Evolutionary conservation across 2,113 vertebrate species (phyloP), one percentile per base, ranked within the genome.

Genomic region (Trochalopteron elliotii): DNA sequence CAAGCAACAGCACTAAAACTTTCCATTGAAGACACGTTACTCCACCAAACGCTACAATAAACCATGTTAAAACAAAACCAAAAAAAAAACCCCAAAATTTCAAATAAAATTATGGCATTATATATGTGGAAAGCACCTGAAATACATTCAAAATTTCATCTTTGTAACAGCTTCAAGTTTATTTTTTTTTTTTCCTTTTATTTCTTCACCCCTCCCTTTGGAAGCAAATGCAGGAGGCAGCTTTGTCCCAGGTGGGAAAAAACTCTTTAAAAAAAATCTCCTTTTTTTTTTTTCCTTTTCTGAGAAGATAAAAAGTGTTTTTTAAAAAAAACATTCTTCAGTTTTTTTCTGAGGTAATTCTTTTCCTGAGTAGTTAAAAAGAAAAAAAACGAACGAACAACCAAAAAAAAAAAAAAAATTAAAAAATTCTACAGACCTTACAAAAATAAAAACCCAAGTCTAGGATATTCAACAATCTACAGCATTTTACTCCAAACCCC

Each of bases 321-420:
- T 79, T 85, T 83, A 39, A 76, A 91, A 89, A 89, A 80, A 83
- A 93, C 80, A 94, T 83, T 93, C 68, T 91, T 72, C 71, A 61
- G 30, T 47, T 28, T 68, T 28, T 68, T 98, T 98, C 97, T 99
- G 99, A 99, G 99, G 98, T 99, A 99, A 99, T 98, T 98, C 98
- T 98, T 97, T 99, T 99, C 99, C 99, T 99, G 99, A 99, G 99
- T 99, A 98, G 98, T 99, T 98, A 98, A 98, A 99, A 98, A 79
- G 19, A 65, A 96, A 47, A 44, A 44, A 16, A 44, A 42, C 15
- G 40, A 42, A 42, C 40, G 56, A 79, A 60, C 98, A 97, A 65
- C 64, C 97, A 97, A 98, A 97, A 7, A 12, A 49, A 47, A 21
- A 47, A 47, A 22, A 12, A 23, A 11, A n/a, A 97, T n/a, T n/a